These are phyloP conservation scores for Metopia argyrocephala DNA, from an alignment of 2,888 invertebrate species.

Conservation along the genomic window DNA sequence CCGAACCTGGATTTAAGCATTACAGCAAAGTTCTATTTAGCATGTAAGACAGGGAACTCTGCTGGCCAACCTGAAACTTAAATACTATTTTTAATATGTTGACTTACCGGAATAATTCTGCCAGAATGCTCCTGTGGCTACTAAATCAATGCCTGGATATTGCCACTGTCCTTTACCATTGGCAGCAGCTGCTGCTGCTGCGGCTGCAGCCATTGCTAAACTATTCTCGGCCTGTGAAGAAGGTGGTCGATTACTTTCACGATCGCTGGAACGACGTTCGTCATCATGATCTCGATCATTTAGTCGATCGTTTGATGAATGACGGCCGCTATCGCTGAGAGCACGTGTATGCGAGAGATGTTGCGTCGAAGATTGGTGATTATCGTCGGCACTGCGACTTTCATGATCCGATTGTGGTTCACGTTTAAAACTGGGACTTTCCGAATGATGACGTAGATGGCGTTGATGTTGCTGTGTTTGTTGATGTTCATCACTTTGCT, in stretches of 20 bases:
- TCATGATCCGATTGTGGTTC: conserved; percentile 76
- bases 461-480: conserved; percentile 64
- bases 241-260: conserved; percentile 72
- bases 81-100: too few species aligned
- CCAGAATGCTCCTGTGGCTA: conserved; percentile 93
- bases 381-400: conserved; percentile 68
- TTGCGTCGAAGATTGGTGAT: conserved; percentile 62
- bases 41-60: too few species aligned
- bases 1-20: too few species aligned
- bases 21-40: too few species aligned
- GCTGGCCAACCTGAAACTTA: too few species aligned
- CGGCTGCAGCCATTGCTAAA: conserved; percentile 72
- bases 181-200: conserved; percentile 74
- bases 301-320: conserved; percentile 70
- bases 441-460: conserved; percentile 71
- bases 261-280: conserved; percentile 69
- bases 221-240: conserved; percentile 77
- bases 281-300: conserved; percentile 70
- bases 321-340: conserved; percentile 64
- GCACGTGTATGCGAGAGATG: conserved; percentile 41
- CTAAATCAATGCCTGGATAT: conserved; percentile 87
- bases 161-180: conserved; percentile 82
- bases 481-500: conserved; percentile 46
- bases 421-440: conserved; percentile 76
- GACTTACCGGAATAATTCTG: conserved; percentile 93